Conservation (phyloP, 1,140 invertebrate genomes). For the Cyrtorhinus lividipennis region DNA sequence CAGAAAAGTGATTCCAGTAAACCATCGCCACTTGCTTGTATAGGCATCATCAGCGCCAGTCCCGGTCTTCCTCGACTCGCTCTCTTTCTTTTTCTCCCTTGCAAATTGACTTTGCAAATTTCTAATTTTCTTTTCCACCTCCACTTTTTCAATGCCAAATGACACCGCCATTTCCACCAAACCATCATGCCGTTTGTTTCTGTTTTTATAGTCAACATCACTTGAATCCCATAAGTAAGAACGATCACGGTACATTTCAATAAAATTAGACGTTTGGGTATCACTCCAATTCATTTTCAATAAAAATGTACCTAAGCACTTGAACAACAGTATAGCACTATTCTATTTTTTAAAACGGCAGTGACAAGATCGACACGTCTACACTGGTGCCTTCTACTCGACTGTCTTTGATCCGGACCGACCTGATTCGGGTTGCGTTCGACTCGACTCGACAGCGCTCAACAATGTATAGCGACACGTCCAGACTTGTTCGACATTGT, state of each 20-base stretch:
- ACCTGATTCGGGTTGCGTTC: conserved; percentile 19
- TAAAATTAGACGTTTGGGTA: background rate
- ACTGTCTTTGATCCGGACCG: conserved; percentile 19
- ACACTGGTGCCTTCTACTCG: conserved; percentile 9
- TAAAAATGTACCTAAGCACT: background rate
- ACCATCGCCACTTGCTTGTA: conserved; percentile 23
- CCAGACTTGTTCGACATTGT: conserved; percentile 18
- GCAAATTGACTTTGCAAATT: conserved; percentile 23
- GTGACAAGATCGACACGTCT: background rate
- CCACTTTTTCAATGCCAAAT: conserved; percentile 22
- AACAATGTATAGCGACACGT: conserved; percentile 13
- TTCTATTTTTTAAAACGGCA: background rate
- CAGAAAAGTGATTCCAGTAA: conserved; percentile 23
- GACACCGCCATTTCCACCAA: conserved; percentile 20
- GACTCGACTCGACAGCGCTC: conserved; percentile 2
- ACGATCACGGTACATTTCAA: background rate
- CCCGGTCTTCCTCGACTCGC: conserved; percentile 21
- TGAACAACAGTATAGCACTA: background rate
- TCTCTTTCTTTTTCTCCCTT: conserved; percentile 24
- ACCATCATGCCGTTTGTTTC: conserved; percentile 20
- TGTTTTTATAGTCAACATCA: conserved; percentile 18
- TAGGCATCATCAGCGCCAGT: conserved; percentile 19
- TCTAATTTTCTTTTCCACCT: conserved; percentile 23
- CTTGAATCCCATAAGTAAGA: conserved; percentile 17
- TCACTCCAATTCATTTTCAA: background rate